Evolutionary conservation across 2,888 invertebrate genomes (phyloP), one percentile per base, ranked within the genome.

Genomic region (Brenthis hecate): DNA sequence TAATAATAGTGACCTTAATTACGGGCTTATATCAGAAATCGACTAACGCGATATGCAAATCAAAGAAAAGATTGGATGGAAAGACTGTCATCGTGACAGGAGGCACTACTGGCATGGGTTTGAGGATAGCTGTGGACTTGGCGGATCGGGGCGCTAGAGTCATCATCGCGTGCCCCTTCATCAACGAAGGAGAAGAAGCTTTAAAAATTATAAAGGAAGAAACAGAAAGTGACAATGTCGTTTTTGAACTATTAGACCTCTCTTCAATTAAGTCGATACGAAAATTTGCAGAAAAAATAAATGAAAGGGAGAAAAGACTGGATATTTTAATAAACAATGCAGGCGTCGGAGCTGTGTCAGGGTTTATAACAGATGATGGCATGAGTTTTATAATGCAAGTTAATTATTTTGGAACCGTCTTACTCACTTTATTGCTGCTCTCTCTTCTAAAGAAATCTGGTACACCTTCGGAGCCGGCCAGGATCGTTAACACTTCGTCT

Each of bases 341-440:
- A 0, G 98, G 97, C 1, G 95, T 96, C 0, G 94, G 96, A 71
- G 90, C 93, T 0, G 93, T 94, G 74, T 87, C 85, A 6, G 94
- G 82, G 1, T 70, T 69, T 3, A 88, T 93, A 68, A 96, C 96
- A 43, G 94, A 94, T 76, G 98, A 98, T 79, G 97, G 96, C 0
- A 86, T 98, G 70, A 97, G 98, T 82, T 88, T 95, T 73, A 96
- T 96, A 6, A 97, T 98, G 96, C 98, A 96, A 53, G 97, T 98
- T 3, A 99, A 99, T 85, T 97, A 98, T 79, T 97, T 96, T 84
- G 98, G 98, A 0, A 97, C 97, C 32, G 98, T 98, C 83, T 91
- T 99, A 48, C 91, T 99, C 43, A 98, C 98, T 0, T 96, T 98
- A 80, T 94, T 99, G 13, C 93, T 99, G 5, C 94, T 97, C 69